These are phyloP conservation scores for Conus betulinus DNA, from an alignment of 1,140 invertebrate genomes.

Conservation along the genomic window DNA sequence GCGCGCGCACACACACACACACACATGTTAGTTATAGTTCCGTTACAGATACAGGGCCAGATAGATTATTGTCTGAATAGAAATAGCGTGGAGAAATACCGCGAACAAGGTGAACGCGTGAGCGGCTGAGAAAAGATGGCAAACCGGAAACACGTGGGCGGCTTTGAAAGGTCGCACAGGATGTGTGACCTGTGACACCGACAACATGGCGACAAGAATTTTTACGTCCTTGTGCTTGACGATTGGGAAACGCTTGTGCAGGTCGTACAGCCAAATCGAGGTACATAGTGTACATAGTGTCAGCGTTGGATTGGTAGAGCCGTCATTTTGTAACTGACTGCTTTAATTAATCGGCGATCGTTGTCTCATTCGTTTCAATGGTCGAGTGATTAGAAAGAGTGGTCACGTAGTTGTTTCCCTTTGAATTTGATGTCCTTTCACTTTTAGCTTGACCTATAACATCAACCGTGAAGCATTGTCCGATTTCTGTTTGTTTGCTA, in stretches of 20 bases:
- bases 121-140: too few species aligned
- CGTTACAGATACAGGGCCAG: too few species aligned
- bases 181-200: constrained; percentile 23
- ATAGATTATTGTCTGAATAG: too few species aligned
- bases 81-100: too few species aligned
- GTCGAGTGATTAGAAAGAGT: background rate
- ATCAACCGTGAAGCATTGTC: too few species aligned
- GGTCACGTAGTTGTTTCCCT: background rate
- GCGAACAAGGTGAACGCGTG: too few species aligned
- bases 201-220: constrained; percentile 21
- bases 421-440: background rate
- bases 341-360: background rate
- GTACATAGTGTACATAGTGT: background rate
- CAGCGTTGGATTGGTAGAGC: background rate
- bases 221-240: background rate
- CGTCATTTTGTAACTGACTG: background rate
- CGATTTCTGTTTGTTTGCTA: too few species aligned
- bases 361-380: background rate
- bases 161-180: background rate
- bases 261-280: constrained; percentile 22
- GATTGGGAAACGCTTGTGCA: constrained; percentile 20
- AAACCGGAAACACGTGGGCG: background rate
- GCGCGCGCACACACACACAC: too few species aligned
- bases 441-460: background rate
- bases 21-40: too few species aligned